These are phyloP conservation scores for Phoxinus dragarum DNA, from an alignment of 2,797 vertebrate species.

Conservation along the genomic window DNA sequence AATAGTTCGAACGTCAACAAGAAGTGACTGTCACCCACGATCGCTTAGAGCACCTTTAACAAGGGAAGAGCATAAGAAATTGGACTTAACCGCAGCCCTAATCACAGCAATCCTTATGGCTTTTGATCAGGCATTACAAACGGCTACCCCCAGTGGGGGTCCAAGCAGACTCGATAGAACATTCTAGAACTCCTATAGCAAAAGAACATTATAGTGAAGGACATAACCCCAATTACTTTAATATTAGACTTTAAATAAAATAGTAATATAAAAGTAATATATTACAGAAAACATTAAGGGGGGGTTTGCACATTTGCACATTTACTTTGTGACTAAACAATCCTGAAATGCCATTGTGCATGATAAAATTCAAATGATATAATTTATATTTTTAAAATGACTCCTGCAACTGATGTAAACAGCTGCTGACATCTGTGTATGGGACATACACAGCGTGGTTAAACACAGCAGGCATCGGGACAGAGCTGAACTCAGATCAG, in stretches of 20 bases:
- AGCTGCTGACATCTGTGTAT: background rate
- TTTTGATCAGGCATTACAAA: background rate
- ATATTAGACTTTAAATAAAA: background rate
- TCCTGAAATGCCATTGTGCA: background rate
- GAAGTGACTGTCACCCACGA: too few relatives aligned
- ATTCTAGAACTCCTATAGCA: too few relatives aligned
- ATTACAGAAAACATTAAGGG: background rate
- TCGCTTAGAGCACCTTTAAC: too few relatives aligned
- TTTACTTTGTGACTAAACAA: background rate
- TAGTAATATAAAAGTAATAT: background rate
- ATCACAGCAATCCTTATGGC: background rate
- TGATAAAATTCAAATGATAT: background rate
- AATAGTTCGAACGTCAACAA: too few relatives aligned
- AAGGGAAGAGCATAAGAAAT: too few relatives aligned
- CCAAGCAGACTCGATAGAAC: background rate
- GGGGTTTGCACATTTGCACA: background rate
- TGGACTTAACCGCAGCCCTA: too few relatives aligned
- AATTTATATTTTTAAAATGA: background rate
- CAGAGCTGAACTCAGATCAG: constrained; percentile 22
- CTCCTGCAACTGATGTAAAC: constrained; percentile 1
- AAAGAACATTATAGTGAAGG: background rate
- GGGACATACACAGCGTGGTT: background rate
- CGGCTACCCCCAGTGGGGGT: background rate
- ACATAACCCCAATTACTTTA: background rate
- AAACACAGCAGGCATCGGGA: background rate